phyloP scores from a whole-genome alignment of 2,113 vertebrate species.

The Enhydra lutris region DNA sequence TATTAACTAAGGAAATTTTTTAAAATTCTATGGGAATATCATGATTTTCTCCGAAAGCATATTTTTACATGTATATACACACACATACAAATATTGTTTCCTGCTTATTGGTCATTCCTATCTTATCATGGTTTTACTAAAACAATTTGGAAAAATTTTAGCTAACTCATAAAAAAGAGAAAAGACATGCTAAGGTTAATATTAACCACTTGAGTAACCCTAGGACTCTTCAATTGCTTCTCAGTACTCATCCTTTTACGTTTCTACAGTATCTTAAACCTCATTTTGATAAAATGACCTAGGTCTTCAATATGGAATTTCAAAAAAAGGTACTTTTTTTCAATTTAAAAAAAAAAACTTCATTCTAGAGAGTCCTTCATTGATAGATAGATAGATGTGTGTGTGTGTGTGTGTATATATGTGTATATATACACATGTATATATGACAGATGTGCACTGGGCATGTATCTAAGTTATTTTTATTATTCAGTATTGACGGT shows the following conservation, averaged over 20 bases:
- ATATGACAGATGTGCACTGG: not conserved
- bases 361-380: not conserved
- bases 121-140: slow-evolving; percentile 30
- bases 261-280: not conserved
- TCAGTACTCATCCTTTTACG: not conserved
- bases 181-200: slow-evolving; percentile 19
- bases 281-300: slow-evolving; percentile 10
- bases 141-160: slow-evolving; percentile 21
- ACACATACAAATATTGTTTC: not conserved
- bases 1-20: not conserved
- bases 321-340: not conserved
- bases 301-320: slow-evolving; percentile 29
- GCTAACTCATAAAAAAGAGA: slow-evolving; percentile 14
- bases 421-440: not conserved
- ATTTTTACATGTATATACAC: not conserved
- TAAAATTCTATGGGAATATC: not conserved
- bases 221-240: not conserved
- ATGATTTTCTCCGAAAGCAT: slow-evolving; percentile 14
- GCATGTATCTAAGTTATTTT: slow-evolving; percentile 12
- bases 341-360: slow-evolving; percentile 16
- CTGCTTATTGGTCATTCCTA: slow-evolving; percentile 12
- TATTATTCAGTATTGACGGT: slow-evolving; percentile 33
- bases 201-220: not conserved
- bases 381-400: too few relatives aligned
- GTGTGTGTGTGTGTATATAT: fast-evolving